Base-by-base conservation (phyloP, 2,113 vertebrate species). In the Hemiscyllium ocellatum region DNA sequence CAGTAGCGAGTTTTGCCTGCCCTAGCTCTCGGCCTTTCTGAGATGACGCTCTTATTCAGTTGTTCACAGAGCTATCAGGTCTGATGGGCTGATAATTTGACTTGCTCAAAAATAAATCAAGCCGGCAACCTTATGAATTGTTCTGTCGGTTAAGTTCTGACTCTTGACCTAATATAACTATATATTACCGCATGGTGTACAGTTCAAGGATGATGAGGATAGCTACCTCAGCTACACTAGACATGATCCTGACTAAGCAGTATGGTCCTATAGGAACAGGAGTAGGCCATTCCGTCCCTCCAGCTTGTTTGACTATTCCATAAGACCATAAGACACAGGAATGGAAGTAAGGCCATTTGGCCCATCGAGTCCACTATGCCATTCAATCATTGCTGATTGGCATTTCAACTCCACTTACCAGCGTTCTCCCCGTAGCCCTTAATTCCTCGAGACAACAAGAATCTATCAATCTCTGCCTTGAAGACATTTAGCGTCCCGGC, bases 161-260 rank as follows among this genome's bases (percentile, higher is more conserved):
- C 33, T 65, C 13, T 91, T 91, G 87, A 37, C 87, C n/a, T 61
- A 91, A n/a, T 61, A 91, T 61, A 65, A 10, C 13, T 20, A 15
- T 19, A 29, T 15, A n/a, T 56, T 52, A 65, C 61, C 29, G 13
- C 87, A 90, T 90, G 29, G 86, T 61, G 56, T 33, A 52, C 87
- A 65, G 87, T 91, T 91, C 87, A 91, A 91, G 86, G 56, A 65
- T 61, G 26, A 17, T 91, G 61, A 91, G 87, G 52, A 91, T 91
- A 52, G 61, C n/a, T 65, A 61, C 65, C n/a, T 65, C 61, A n/a
- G n/a, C 87, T 19, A 33, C n/a, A 56, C 19, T 29, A 91, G 87
- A 29, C 26, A 61, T 24, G 33, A 17, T 65, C 87, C 56, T 65
- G 87, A 65, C 13, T 37, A 61, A 65, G 87, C 56, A 65, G 26